These are phyloP conservation scores for Paedocypris micromegethes DNA, from an alignment of 2,797 vertebrate genomes.

Conservation along the genomic window DNA sequence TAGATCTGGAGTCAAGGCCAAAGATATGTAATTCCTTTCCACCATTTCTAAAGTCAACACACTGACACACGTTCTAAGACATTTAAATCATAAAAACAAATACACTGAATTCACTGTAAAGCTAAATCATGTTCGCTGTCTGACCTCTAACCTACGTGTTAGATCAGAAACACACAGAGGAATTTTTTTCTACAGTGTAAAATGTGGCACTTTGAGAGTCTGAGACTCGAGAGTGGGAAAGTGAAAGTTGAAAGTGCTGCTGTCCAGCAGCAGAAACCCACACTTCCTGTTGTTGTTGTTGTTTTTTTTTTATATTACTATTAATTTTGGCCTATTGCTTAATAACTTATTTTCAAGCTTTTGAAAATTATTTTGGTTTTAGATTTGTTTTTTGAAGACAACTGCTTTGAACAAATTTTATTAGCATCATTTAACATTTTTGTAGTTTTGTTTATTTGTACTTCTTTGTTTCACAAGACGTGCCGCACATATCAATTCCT, in stretches of 20 bases:
- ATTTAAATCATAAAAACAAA: too few species aligned
- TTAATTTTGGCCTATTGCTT: conserved; percentile 43
- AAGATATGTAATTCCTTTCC: conserved; percentile 29
- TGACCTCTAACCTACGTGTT: conserved; percentile 8
- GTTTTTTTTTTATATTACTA: background rate
- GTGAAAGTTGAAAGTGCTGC: conserved; percentile 57
- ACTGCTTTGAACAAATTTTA: too few species aligned
- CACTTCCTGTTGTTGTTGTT: too few species aligned
- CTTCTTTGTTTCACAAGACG: background rate
- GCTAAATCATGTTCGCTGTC: conserved; percentile 2
- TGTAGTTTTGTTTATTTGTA: too few species aligned
- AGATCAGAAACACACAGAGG: conserved; percentile 19
- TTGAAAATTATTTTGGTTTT: too few species aligned
- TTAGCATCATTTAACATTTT: too few species aligned
- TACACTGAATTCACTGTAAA: background rate
- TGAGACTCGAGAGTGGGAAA: conserved; percentile 51
- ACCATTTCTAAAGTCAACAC: conserved; percentile 6
- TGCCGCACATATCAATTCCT: conserved; percentile 41
- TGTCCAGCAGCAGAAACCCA: conserved; percentile 22
- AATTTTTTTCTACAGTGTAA: conserved; percentile 24
- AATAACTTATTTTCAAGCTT: too few species aligned
- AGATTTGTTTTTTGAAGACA: too few species aligned
- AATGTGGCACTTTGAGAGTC: conserved; percentile 29
- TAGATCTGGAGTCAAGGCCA: background rate
- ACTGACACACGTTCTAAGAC: background rate